Percentiles rank a stretch among this genome's conserved stretches.
Conservation (phyloP, 2,797 vertebrate genomes). For the Morus bassanus region DNA sequence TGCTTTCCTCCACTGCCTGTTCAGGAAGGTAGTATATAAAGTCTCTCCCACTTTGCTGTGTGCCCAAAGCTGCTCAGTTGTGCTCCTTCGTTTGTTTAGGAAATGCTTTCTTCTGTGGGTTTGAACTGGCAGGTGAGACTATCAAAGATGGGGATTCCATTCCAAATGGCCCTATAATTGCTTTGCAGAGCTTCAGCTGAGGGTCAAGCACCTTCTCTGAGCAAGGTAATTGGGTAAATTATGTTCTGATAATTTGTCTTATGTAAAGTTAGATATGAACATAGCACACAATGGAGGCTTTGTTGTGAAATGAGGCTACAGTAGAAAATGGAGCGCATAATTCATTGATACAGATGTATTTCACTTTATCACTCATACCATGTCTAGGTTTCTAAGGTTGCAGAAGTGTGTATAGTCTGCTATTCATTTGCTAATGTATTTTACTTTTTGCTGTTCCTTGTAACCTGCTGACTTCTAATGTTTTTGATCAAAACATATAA, state of each 20-base stretch:
- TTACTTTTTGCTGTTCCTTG: not conserved
- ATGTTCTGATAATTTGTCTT: conserved; percentile 3
- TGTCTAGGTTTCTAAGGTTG: not conserved
- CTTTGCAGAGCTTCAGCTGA: not conserved
- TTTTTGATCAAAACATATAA: conserved; percentile 11
- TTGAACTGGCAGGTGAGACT: not conserved
- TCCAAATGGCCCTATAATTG: not conserved
- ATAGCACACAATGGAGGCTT: not conserved
- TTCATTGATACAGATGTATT: not conserved
- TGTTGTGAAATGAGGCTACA: not conserved
- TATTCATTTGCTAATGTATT: not conserved
- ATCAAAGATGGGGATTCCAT: not conserved
- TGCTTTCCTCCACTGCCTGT: not conserved
- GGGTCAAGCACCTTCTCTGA: conserved; percentile 20
- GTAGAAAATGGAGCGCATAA: not conserved
- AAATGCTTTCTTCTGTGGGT: not conserved
- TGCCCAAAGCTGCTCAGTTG: not conserved
- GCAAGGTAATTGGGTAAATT: conserved; percentile 9
- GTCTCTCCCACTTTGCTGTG: not conserved
- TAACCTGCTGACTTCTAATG: not conserved
- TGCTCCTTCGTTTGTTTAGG: not conserved
- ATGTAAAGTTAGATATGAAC: not conserved
- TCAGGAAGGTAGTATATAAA: not conserved
- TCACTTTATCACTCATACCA: not conserved
- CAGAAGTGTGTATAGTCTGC: not conserved